Evolutionary conservation across 2,888 invertebrate species (phyloP), one percentile per base, ranked within the genome.

Genomic region (Theretra japonica): DNA sequence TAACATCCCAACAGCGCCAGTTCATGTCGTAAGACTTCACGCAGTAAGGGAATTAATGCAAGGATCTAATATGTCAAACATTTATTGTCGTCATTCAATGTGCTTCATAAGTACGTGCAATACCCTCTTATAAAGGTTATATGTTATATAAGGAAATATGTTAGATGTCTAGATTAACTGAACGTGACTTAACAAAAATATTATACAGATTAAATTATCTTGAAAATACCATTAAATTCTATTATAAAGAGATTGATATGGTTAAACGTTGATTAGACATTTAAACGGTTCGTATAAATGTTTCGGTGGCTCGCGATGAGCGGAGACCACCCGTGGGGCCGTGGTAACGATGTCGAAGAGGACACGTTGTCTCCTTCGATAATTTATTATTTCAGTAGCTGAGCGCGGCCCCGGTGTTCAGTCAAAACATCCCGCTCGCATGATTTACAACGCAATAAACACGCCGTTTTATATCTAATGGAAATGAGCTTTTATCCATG

Each of bases 321-420:
- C 70, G 74, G 73, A 80, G 94, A 94, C 94, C 94, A 93, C 94
- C 94, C 92, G 90, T 82, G 86, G 76, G 93, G 94, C 94, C 92
- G 90, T 82, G 86, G 76, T 88, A 88, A 86, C 86, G 86, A 86
- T 79, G 83, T 76, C 80, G 81, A 83, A 88, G 89, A 88, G 89
- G 87, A 88, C 88, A 88, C 83, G 85, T 85, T 86, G 90, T 90
- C 92, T 91, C 88, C 85, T 87, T 83, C 82, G 84, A 85, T 90
- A 92, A 93, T 94, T 93, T 94, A 94, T 93, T 93, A 92, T 94
- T 93, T 91, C 92, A 90, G 92, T 87, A 86, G 91, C 88, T 75
- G 80, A 82, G 81, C 86, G 79, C 79, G 83, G 82, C 86, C 86
- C 86, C 83, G 81, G 83, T 72, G 69, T 73, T 74, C 85, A 91